A percentile compares a stretch with the other conserved stretches of the same genome.
Conservation (phyloP, 2,888 invertebrate species). For the Drosophila yooni region DNA sequence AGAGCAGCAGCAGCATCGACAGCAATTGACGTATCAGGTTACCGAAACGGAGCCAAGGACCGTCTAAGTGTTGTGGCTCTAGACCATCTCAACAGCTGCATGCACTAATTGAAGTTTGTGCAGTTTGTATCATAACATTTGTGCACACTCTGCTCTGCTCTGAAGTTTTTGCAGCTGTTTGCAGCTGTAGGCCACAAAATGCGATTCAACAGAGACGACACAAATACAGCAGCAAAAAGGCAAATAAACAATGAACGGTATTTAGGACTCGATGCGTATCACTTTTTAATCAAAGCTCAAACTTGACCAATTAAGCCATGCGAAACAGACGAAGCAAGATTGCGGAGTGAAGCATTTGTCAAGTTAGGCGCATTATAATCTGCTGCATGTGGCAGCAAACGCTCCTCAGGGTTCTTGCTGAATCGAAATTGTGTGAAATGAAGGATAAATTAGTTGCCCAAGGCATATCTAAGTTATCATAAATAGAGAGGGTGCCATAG, state of each 20-base stretch:
- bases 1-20: conserved; percentile 4
- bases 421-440: not conserved
- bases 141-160: conserved; percentile 17
- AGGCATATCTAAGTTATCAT: not conserved
- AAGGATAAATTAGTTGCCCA: not conserved
- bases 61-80: not conserved
- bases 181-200: conserved; percentile 42
- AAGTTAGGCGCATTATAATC: conserved; percentile 53
- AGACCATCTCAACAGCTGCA: conserved; percentile 39
- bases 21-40: conserved; percentile 18
- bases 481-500: not conserved
- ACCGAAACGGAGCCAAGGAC: conserved; percentile 14
- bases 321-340: not conserved
- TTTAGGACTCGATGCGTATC: conserved; percentile 16
- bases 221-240: conserved; percentile 26
- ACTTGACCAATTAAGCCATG: conserved; percentile 48
- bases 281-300: conserved; percentile 66
- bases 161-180: conserved; percentile 66
- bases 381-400: conserved; percentile 41
- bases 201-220: conserved; percentile 6
- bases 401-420: not conserved
- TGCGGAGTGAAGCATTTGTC: not conserved
- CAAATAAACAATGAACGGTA: conserved; percentile 53
- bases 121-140: conserved; percentile 63
- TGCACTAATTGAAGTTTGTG: conserved; percentile 73